phyloP scores from a whole-genome alignment of 2,888 invertebrate species.

The Eupithecia inturbata region DNA sequence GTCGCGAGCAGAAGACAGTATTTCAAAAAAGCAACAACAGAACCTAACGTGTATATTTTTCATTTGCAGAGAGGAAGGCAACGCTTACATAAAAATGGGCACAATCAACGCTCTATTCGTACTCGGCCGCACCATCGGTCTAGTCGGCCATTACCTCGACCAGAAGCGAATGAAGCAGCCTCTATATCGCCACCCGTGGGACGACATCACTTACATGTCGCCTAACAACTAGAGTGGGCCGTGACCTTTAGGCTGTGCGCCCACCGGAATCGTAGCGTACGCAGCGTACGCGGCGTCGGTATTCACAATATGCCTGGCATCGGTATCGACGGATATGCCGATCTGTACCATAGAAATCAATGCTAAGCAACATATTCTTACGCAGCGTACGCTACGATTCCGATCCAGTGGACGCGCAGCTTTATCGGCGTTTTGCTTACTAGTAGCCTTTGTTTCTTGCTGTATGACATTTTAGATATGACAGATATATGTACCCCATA shows the following conservation, averaged over 20 bases:
- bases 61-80: conserved; percentile 93
- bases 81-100: conserved; percentile 98
- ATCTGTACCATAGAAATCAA: too few relatives aligned
- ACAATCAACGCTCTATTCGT: conserved; percentile 99
- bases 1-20: too few relatives aligned
- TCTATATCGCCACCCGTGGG: conserved; percentile 99
- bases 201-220: conserved; percentile 92
- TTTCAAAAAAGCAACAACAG: too few relatives aligned
- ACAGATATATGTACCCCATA: too few relatives aligned
- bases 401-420: too few relatives aligned
- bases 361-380: too few relatives aligned
- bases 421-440: neutral
- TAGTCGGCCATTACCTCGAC: conserved; percentile 99
- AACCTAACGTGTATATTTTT: neutral
- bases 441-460: neutral
- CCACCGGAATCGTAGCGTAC: too few relatives aligned
- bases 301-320: too few relatives aligned
- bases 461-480: neutral
- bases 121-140: conserved; percentile 98
- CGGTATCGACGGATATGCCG: too few relatives aligned
- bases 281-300: too few relatives aligned
- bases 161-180: conserved; percentile 99
- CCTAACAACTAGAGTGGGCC: conserved; percentile 63
- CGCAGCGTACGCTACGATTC: too few relatives aligned
- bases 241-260: neutral